These are phyloP conservation scores for Alfaro cultratus DNA, from an alignment of 2,797 vertebrate genomes.

Conservation along the genomic window DNA sequence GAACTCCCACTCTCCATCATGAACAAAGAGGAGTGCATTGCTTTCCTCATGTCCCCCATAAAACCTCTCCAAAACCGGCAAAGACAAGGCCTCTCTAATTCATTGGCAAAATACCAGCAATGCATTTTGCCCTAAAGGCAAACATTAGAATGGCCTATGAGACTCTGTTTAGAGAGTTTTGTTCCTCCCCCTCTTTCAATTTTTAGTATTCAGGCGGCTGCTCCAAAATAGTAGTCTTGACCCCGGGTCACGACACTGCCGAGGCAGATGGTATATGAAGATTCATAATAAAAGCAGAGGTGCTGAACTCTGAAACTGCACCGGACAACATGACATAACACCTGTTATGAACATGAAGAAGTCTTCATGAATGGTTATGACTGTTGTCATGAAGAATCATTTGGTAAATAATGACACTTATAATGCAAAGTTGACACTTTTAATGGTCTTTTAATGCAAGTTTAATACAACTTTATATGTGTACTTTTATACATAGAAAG, in stretches of 20 bases:
- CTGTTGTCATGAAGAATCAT: too few species aligned
- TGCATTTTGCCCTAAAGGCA: neutral
- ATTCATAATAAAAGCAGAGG: neutral
- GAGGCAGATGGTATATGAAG: neutral
- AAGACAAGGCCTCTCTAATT: neutral
- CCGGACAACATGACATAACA: neutral
- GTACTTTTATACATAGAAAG: too few species aligned
- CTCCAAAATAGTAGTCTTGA: neutral
- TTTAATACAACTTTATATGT: too few species aligned
- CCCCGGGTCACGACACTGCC: neutral
- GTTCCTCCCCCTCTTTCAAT: neutral
- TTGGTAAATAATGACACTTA: too few species aligned
- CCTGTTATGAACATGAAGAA: too few species aligned
- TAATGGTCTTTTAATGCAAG: too few species aligned
- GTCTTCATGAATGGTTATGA: too few species aligned
- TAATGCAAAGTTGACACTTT: too few species aligned
- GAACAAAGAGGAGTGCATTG: neutral
- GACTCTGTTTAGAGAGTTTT: neutral
- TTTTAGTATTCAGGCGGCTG: neutral
- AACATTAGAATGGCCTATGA: neutral
- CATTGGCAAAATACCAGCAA: conserved; percentile 1
- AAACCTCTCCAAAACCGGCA: neutral
- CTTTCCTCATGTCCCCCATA: neutral
- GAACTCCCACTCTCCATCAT: neutral
- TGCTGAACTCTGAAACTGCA: neutral